A percentile compares a stretch with the other conserved stretches of the same genome.
Evolutionary conservation across 2,888 invertebrate species (phyloP).

Genomic region (Microctonus aethiopoides): DNA sequence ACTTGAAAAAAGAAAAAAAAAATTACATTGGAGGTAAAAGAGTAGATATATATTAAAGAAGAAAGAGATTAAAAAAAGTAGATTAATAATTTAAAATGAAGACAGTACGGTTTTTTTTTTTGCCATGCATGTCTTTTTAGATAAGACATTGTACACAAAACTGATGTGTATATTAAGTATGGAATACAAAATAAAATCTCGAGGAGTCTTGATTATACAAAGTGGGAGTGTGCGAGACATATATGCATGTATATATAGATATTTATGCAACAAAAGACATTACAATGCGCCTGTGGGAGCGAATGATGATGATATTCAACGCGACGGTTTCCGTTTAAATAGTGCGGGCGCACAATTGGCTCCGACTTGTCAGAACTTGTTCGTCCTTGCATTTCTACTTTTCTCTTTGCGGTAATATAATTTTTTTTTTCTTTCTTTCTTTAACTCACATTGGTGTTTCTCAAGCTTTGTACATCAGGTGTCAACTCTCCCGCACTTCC

Average conservation of each 20-base stretch:
- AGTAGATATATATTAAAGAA: not conserved
- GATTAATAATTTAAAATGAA: not conserved
- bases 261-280: conserved; percentile 1
- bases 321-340: conserved; percentile 61
- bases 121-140: not conserved
- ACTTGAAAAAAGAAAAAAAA: not conserved
- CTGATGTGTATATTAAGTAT: too few species aligned
- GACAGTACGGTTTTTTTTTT: too few species aligned
- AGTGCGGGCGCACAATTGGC: conserved; percentile 40
- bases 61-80: not conserved
- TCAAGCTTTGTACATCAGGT: conserved; percentile 43
- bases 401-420: conserved; percentile 40
- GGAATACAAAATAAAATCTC: not conserved
- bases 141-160: not conserved
- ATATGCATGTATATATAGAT: not conserved
- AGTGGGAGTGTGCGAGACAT: conserved; percentile 1
- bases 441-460: conserved; percentile 28
- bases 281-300: conserved; percentile 25
- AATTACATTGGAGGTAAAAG: not conserved
- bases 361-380: not conserved
- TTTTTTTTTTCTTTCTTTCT: conserved; percentile 18
- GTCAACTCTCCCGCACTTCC: conserved; percentile 57
- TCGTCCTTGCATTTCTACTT: conserved; percentile 52
- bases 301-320: conserved; percentile 52
- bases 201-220: conserved; percentile 3